These are phyloP conservation scores for Amblyjoppa proteus DNA, from an alignment of 2,888 invertebrate genomes.

Conservation along the genomic window DNA sequence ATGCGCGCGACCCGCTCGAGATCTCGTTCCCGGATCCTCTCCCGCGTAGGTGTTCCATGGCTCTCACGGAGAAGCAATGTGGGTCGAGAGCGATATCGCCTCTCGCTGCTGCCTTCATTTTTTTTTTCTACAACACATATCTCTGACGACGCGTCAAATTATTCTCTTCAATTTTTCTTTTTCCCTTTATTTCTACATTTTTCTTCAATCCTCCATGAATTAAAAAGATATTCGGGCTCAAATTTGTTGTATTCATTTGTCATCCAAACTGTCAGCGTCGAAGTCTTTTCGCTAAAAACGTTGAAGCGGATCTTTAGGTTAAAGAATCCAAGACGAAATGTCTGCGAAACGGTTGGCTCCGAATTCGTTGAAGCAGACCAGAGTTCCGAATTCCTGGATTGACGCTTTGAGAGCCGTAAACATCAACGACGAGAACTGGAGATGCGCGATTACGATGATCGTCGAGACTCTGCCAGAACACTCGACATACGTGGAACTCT, in stretches of 20 bases:
- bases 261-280: constrained; percentile 4
- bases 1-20: constrained; percentile 52
- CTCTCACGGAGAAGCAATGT: constrained; percentile 51
- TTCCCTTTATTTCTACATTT: not conserved
- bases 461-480: constrained; percentile 74
- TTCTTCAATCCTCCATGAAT: not conserved
- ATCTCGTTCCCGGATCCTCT: constrained; percentile 51
- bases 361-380: constrained; percentile 32
- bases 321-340: constrained; percentile 20
- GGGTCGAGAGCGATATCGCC: constrained; percentile 38
- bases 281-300: not conserved
- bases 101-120: constrained; percentile 24
- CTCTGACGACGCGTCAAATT: constrained; percentile 31
- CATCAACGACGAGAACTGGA: constrained; percentile 79
- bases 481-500: constrained; percentile 67
- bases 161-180: constrained; percentile 20
- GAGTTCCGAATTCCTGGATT: constrained; percentile 64
- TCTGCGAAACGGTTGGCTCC: constrained; percentile 18
- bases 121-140: constrained; percentile 5
- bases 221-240: not conserved
- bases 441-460: constrained; percentile 77
- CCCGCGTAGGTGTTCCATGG: constrained; percentile 51
- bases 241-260: constrained; percentile 41
- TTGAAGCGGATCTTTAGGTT: constrained; percentile 19
- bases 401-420: constrained; percentile 67